Conservation (phyloP, 2,113 vertebrate species). For the Orientallactaga bullata region DNA sequence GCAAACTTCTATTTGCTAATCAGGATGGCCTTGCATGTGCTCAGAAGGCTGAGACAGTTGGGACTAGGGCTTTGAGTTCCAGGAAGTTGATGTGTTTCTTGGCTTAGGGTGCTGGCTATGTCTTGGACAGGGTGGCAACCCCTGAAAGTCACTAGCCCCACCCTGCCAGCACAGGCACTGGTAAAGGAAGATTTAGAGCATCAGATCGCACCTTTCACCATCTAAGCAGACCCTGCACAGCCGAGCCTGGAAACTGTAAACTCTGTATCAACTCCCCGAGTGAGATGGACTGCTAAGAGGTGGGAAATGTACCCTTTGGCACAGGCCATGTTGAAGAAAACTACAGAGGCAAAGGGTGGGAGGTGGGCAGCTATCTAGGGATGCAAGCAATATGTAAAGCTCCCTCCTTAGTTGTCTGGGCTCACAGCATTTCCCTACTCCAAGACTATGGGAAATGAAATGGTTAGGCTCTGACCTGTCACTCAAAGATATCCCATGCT, state of each 20-base stretch:
- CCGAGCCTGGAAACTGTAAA: rapidly evolving
- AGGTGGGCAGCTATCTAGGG: not conserved
- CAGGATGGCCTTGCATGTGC: conserved; percentile 81
- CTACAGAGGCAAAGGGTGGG: too few relatives aligned
- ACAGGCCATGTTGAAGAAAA: not conserved
- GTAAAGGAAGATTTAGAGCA: not conserved
- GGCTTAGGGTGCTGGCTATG: conserved; percentile 82
- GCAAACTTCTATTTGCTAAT: conserved; percentile 81
- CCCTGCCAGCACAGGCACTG: conserved; percentile 37
- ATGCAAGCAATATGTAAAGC: not conserved
- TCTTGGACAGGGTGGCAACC: conserved; percentile 81
- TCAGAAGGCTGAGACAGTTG: conserved; percentile 83
- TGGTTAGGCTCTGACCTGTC: not conserved
- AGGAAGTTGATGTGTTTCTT: conserved; percentile 87
- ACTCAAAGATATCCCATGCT: not conserved
- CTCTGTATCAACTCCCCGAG: not conserved
- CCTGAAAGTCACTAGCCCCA: conserved; percentile 57
- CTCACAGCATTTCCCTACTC: not conserved
- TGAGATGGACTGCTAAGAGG: not conserved
- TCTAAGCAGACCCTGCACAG: not conserved
- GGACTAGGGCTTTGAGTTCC: conserved; percentile 79
- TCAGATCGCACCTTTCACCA: not conserved
- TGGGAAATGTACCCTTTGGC: not conserved
- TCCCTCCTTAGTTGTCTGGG: not conserved
- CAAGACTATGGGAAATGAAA: not conserved